Evolutionary conservation across 2,113 vertebrate genomes (phyloP).

Genomic region (Meriones unguiculatus): DNA sequence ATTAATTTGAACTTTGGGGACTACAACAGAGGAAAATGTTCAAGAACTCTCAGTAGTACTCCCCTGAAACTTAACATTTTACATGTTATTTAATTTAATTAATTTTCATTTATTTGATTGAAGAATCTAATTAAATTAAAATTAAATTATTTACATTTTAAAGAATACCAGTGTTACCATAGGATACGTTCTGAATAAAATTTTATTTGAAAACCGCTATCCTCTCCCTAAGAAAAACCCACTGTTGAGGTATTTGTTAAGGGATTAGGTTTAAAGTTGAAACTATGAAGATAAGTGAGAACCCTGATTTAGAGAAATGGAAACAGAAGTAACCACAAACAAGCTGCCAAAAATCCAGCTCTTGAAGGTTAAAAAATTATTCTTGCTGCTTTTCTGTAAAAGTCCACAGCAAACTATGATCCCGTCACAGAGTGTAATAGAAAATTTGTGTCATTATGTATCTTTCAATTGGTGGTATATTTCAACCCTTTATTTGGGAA

Average conservation of each 20-base stretch:
- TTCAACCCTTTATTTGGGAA: background rate
- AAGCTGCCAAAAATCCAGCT: background rate
- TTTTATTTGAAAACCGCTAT: background rate
- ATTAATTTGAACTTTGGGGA: background rate
- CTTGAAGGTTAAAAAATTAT: background rate
- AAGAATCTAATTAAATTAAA: background rate
- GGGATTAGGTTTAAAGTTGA: background rate
- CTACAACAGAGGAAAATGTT: background rate
- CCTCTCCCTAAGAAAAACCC: background rate
- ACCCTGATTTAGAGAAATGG: background rate
- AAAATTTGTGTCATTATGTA: background rate
- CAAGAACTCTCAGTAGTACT: background rate
- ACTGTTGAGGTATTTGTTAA: background rate
- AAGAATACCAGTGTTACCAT: background rate
- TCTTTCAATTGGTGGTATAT: background rate
- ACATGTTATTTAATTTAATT: conserved; percentile 17
- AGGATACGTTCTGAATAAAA: background rate
- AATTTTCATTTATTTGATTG: background rate
- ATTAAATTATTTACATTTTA: background rate
- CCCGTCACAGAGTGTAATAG: background rate
- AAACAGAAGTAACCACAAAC: background rate
- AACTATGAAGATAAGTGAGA: background rate
- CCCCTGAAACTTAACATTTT: background rate
- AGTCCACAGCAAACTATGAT: background rate
- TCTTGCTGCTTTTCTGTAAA: background rate